Percentiles rank a stretch among this genome's conserved stretches.
Conservation (phyloP, 2,888 invertebrate genomes). For the Lasioglossum lativentre region DNA sequence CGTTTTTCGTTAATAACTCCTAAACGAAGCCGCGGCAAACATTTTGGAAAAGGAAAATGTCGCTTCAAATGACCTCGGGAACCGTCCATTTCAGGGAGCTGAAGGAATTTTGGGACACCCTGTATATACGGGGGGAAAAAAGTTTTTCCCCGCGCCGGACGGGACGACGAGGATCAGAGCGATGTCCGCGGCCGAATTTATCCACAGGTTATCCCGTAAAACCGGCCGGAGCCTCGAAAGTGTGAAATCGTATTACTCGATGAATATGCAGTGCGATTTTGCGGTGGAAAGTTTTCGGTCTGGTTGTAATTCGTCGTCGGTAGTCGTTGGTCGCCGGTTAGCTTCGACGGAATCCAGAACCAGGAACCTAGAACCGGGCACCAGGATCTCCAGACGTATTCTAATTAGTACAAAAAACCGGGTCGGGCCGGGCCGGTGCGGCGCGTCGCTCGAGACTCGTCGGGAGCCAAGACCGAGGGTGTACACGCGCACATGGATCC, state of each 20-base stretch:
- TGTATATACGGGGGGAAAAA: no score
- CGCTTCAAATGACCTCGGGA: no score
- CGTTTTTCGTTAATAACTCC: no score
- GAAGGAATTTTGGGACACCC: no score
- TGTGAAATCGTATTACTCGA: constrained; percentile 81
- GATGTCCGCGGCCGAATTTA: constrained; percentile 69
- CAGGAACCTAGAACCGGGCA: constrained; percentile 18
- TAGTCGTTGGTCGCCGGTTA: constrained; percentile 32
- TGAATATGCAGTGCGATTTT: constrained; percentile 84
- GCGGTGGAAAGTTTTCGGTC: constrained; percentile 80
- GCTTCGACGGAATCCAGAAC: constrained; percentile 36
- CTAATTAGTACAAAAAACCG: constrained; percentile 77
- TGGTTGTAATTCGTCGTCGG: constrained; percentile 63
- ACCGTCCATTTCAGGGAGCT: no score
- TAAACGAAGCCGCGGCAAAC: no score
- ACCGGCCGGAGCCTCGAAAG: constrained; percentile 70
- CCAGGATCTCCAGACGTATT: constrained; percentile 73
- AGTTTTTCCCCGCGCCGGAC: constrained; percentile 34
- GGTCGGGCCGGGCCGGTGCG: background rate
- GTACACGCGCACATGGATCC: background rate
- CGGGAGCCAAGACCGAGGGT: background rate
- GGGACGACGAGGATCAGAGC: constrained; percentile 29
- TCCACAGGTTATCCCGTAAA: constrained; percentile 73
- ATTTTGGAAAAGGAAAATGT: no score
- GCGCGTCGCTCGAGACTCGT: background rate